Percentiles rank a stretch among this genome's conserved stretches.
Conservation (phyloP, 2,888 invertebrate species). For the Atrina japonica region DNA sequence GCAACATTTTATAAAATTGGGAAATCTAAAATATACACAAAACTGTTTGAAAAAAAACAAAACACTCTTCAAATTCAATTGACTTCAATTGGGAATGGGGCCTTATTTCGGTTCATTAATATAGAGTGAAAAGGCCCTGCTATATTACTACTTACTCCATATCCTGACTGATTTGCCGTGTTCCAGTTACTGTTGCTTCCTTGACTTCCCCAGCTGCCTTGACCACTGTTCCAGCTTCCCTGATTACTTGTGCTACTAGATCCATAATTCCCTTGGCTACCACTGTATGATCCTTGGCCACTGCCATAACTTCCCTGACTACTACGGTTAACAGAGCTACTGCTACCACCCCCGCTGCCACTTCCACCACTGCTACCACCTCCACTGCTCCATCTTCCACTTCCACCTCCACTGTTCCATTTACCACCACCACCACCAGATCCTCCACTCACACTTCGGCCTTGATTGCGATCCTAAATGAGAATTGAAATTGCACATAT, state of each 20-base stretch:
- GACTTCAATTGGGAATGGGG: no score
- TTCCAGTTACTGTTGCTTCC: constrained; percentile 23
- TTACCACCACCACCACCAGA: constrained; percentile 19
- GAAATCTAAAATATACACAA: no score
- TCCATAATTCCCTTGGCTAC: constrained; percentile 46
- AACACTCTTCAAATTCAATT: no score
- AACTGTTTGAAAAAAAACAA: no score
- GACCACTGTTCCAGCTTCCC: constrained; percentile 59
- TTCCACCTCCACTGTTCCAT: background rate
- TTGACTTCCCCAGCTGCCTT: constrained; percentile 55
- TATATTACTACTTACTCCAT: constrained; percentile 25
- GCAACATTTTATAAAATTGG: no score
- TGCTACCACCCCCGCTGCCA: constrained; percentile 33
- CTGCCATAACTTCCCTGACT: constrained; percentile 41
- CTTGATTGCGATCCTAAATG: background rate
- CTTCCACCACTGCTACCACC: background rate
- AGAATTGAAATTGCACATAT: background rate
- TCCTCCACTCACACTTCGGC: constrained; percentile 2
- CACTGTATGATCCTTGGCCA: constrained; percentile 43
- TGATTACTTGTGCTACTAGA: constrained; percentile 53
- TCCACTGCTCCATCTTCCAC: constrained; percentile 7
- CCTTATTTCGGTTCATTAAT: no score
- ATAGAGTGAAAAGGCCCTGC: no score
- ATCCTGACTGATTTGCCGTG: constrained; percentile 1
- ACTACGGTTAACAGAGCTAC: constrained; percentile 23